Base-by-base conservation (phyloP, 2,113 vertebrate genomes). In the Mustela nigripes region DNA sequence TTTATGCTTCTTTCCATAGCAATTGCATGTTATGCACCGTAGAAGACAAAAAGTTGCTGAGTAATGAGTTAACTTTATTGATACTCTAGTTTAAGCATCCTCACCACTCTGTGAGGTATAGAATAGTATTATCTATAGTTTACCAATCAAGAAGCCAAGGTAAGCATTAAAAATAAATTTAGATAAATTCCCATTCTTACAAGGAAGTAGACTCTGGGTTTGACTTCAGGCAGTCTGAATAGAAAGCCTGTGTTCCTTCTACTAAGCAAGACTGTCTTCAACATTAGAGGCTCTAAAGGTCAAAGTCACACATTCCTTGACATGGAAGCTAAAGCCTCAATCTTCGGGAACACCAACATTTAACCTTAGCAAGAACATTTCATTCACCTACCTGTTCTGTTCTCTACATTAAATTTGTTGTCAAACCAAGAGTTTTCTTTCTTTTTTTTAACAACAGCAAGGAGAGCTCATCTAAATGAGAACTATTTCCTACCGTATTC, bases 151-250 rank as follows among this genome's bases (percentile, higher is more conserved):
- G 69, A 91, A 60, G 45, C 2, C 50, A 89, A 76, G 48, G 4
- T 71, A 80, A 91, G 56, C 91, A 7, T 69, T 84, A 31, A 67
- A 92, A 94, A 39, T 26, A n/a, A 71, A 81, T 85, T 79, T 48
- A 42, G 74, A 63, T 80, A 80, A 69, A 45, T 39, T 16, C 4
- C 22, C 45, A 26, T 58, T 28, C 33, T 81, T 71, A 42, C 63
- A 60, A 16, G 16, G 33, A 42, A 2, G 4, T 58, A 16, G 12
- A 89, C 18, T 80, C 81, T 69, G 24, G 11, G 45, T 89, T 96
- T 92, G 33, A 48, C 79, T 80, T 53, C 50, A 92, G 28, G 50
- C 18, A 45, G 45, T 79, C 74, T 28, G 7, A 56, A 62, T 19
- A 94, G 71, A 78, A 11, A 92, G n/a, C 2, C 7, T 89, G 31